phyloP scores from a whole-genome alignment of 2,113 vertebrate species.

The Periophthalmus modestus region DNA sequence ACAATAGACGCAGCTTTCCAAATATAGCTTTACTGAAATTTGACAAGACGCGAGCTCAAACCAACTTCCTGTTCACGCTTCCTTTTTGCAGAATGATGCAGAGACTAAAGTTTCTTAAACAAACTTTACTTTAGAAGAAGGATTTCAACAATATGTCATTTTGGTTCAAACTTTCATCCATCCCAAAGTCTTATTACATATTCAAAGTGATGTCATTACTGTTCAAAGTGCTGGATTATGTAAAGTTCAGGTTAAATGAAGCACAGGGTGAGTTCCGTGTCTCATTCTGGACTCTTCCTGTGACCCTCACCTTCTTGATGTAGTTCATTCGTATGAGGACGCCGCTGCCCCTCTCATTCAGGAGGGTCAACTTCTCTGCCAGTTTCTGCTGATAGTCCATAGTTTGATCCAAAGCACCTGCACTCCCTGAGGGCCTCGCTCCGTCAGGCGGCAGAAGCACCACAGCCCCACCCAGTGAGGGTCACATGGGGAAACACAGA shows the following conservation, averaged over 20 bases:
- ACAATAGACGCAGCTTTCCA: background rate
- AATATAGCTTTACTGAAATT: constrained; percentile 25
- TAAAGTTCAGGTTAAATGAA: background rate
- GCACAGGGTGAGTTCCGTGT: constrained; percentile 53
- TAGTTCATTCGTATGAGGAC: constrained; percentile 89
- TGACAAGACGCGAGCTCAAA: constrained; percentile 36
- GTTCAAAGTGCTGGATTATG: background rate
- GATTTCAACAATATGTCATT: background rate
- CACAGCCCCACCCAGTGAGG: constrained; percentile 54
- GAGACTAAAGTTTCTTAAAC: constrained; percentile 2
- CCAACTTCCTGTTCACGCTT: constrained; percentile 79
- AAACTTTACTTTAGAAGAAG: background rate
- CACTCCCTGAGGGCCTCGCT: constrained; percentile 39
- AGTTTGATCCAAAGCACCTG: constrained; percentile 54
- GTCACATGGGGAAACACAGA: constrained; percentile 60
- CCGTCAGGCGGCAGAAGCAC: constrained; percentile 48
- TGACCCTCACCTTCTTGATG: constrained; percentile 89
- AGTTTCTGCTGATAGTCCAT: constrained; percentile 90
- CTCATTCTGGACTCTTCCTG: background rate
- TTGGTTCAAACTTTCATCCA: background rate
- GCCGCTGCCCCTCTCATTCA: constrained; percentile 87
- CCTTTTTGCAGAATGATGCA: constrained; percentile 57
- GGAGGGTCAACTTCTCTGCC: constrained; percentile 89
- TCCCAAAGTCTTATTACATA: background rate
- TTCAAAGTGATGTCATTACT: background rate